Evolutionary conservation across 1,140 invertebrate genomes (phyloP).

Genomic region (Zaprionus kolodkinae): DNA sequence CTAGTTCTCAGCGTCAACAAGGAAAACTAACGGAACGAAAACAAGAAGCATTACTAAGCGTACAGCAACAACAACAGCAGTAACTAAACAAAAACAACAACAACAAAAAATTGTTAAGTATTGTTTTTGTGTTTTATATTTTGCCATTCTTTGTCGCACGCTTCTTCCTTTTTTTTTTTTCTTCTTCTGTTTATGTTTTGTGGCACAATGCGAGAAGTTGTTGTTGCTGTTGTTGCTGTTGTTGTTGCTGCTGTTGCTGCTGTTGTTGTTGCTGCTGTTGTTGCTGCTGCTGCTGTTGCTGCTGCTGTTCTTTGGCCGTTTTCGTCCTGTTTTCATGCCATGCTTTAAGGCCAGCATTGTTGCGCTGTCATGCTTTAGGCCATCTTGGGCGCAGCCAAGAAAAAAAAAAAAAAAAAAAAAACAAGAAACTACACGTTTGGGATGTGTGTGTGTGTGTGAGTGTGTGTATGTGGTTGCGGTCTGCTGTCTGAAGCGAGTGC

Average conservation of each 20-base stretch:
- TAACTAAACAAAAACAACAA: neutral
- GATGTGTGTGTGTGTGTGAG: neutral
- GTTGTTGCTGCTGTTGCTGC: neutral
- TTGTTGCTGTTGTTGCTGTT: slow-evolving; percentile 17
- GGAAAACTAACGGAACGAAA: slow-evolving; percentile 32
- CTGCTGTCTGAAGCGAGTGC: neutral
- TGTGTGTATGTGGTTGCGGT: no score
- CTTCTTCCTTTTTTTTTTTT: slow-evolving; percentile 12
- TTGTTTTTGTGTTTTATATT: slow-evolving; percentile 61
- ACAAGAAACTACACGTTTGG: neutral
- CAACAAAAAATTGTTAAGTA: slow-evolving; percentile 55
- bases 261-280: neutral
- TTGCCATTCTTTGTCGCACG: slow-evolving; percentile 55
- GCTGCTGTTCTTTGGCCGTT: neutral
- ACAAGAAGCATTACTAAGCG: slow-evolving; percentile 33
- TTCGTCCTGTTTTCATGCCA: slow-evolving; percentile 1
- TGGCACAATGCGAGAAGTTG: slow-evolving; percentile 19
- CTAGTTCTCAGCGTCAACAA: slow-evolving; percentile 30
- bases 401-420: neutral
- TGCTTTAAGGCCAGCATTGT: slow-evolving; percentile 12
- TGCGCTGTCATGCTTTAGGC: slow-evolving; percentile 6
- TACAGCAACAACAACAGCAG: slow-evolving; percentile 17
- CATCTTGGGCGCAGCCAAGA: neutral
- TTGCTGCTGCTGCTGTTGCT: neutral
- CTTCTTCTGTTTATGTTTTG: slow-evolving; percentile 9